Base-by-base conservation (phyloP, 2,113 vertebrate species). In the Brachirus orientalis region DNA sequence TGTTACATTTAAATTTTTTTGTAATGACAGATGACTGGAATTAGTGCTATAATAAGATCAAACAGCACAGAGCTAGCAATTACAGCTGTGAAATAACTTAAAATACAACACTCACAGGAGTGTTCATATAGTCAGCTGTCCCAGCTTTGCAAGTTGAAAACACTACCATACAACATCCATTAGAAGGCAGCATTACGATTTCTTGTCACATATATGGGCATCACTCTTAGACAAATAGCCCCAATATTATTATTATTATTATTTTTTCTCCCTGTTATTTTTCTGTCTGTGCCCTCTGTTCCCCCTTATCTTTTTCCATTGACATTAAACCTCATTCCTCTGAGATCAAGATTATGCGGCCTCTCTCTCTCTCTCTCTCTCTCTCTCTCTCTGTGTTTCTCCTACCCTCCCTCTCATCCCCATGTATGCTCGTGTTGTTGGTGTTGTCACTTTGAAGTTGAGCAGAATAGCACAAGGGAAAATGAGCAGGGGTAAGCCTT, bases 391-490 rank as follows among this genome's bases (percentile, higher is more conserved):
- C 56, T 52, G 8, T 48, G 14, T 16, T 47, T 36, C 56, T 48
- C 40, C 61, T 45, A 7, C 18, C 33, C 44, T 36, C 6, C 18
- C 58, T 18, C 45, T 35, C 7, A n/a, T 46, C 54, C 16, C 3
- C 63, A 46, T 58, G 41, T 46, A 67, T 41, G 45, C 37, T 18
- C 9, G 14, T 43, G 8, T 61, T 55, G 65, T 72, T 6, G 18
- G 16, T 43, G 52, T 60, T 77, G 84, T 79, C 69, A 83, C 67
- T 63, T 69, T 72, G 41, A 84, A 76, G 61, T 14, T 18, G 58
- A 16, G 53, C 53, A 56, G 36, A 20, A 56, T 57, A 62, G 64
- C 60, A 61, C 59, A 56, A 69, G 51, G 70, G 57, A 81, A 59
- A 55, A 33, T 2, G 44, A 58, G 78, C 45, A 58, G 68, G 46